These are phyloP conservation scores for Anagyrus pseudococci DNA, from an alignment of 2,888 invertebrate genomes.

Conservation along the genomic window DNA sequence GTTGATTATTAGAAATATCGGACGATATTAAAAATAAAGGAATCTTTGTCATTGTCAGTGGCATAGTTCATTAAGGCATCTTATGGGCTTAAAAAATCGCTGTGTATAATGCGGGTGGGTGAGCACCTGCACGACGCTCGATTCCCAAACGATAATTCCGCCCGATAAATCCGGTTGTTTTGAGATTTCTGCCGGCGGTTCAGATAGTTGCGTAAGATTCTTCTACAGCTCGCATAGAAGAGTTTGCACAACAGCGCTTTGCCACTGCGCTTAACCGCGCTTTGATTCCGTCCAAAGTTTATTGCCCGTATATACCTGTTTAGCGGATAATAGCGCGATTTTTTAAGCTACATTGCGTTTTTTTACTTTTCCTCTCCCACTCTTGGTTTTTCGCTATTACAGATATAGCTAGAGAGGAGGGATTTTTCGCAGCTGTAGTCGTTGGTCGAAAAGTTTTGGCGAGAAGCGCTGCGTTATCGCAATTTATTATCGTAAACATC, in stretches of 20 bases:
- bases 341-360: background rate
- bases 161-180: background rate
- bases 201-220: background rate
- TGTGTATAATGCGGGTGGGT: no score
- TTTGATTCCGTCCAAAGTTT: background rate
- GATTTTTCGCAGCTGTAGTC: no score
- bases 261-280: background rate
- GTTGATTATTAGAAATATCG: no score
- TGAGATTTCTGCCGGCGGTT: background rate
- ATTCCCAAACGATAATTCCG: background rate
- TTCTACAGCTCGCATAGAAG: background rate
- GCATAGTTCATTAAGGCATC: no score
- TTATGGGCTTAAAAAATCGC: no score
- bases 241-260: background rate
- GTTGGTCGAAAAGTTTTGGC: no score
- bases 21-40: no score
- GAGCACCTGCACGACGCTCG: background rate
- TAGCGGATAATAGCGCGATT: background rate
- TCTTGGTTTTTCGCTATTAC: background rate
- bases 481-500: no score
- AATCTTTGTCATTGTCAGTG: no score
- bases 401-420: no score
- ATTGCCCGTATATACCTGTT: background rate
- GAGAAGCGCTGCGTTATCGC: no score
- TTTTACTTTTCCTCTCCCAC: background rate